Evolutionary conservation across 2,797 vertebrate species (phyloP), one percentile per base, ranked within the genome.

Genomic region (Potorous gilbertii): DNA sequence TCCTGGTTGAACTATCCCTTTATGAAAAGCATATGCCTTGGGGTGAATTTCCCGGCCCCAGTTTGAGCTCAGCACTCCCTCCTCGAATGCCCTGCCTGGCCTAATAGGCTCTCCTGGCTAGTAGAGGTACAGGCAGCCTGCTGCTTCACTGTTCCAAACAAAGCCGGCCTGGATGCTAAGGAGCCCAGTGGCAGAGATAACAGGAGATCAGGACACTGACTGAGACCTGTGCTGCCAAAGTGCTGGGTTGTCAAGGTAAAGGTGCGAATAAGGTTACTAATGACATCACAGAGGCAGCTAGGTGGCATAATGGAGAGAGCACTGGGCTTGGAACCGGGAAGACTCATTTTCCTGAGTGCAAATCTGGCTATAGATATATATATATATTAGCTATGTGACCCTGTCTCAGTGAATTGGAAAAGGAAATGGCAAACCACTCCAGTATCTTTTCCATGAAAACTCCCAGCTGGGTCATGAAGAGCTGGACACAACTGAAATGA

Each of bases 61-160:
- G 40, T 87, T 50, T 46, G 74, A 50, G 40, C 74, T 87, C n/a
- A 46, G 18, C 24, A 46, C 18, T 81, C n/a, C 66, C 18, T 46
- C 2, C n/a, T 2, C 9, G 0, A 0, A 16, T 40, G n/a, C 16
- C 3, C n/a, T 40, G 34, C 5, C n/a, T 74, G 66, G 31, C 31
- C 28, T 59, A 12, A 28, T 14, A 62, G 59, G 0, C 28, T 59
- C 28, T 31, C 57, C 8, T 29, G 34, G 62, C 16, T 66, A 34
- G 4, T n/a, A 40, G 66, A 74, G 5, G 62, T 66, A 18, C 14
- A 66, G 34, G 66, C 0, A 24, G 0, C n/a, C n/a, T 18, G 1
- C n/a, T 81, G 5, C 21, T 81, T 40, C 16, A n/a, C 62, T 74
- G 62, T 14, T 74, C 62, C 34, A 74, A 18, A 6, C 31, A 66